A percentile compares a stretch with the other conserved stretches of the same genome.
These are phyloP conservation scores for Iphiclides podalirius DNA, from an alignment of 2,888 invertebrate species.

Conservation along the genomic window DNA sequence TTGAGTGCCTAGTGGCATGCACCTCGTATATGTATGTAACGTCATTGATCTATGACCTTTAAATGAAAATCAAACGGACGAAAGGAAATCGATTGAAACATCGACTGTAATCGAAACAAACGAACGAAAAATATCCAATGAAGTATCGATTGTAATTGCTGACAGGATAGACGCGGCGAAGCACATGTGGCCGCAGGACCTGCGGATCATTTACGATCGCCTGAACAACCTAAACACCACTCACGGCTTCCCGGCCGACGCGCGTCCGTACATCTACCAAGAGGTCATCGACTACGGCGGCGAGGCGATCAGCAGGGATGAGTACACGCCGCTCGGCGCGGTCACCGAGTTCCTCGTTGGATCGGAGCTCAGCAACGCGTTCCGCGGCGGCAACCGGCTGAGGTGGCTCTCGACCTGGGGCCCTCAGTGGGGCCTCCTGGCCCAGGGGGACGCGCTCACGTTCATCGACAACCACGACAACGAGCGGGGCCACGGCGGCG, in stretches of 20 bases:
- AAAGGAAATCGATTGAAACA: no score
- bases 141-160: no score
- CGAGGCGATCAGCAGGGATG: conserved; percentile 70
- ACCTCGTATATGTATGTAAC: no score
- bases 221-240: conserved; percentile 81
- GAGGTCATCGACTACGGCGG: conserved; percentile 87
- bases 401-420: conserved; percentile 83
- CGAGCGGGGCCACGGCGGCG: conserved; percentile 83
- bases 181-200: conserved; percentile 88
- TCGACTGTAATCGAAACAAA: no score
- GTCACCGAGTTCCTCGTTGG: conserved; percentile 85
- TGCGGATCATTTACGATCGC: conserved; percentile 82
- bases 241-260: conserved; percentile 81
- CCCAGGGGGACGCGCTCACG: conserved; percentile 78
- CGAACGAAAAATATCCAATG: no score
- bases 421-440: conserved; percentile 82
- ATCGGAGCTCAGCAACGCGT: conserved; percentile 60
- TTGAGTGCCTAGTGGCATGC: no score
- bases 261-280: conserved; percentile 85
- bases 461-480: conserved; percentile 93
- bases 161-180: conserved; percentile 87
- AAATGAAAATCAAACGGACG: no score
- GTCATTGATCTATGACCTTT: no score
- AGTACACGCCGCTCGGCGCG: conserved; percentile 77
- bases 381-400: conserved; percentile 74